phyloP scores from a whole-genome alignment of 2,113 vertebrate genomes.

The Tetrax tetrax region DNA sequence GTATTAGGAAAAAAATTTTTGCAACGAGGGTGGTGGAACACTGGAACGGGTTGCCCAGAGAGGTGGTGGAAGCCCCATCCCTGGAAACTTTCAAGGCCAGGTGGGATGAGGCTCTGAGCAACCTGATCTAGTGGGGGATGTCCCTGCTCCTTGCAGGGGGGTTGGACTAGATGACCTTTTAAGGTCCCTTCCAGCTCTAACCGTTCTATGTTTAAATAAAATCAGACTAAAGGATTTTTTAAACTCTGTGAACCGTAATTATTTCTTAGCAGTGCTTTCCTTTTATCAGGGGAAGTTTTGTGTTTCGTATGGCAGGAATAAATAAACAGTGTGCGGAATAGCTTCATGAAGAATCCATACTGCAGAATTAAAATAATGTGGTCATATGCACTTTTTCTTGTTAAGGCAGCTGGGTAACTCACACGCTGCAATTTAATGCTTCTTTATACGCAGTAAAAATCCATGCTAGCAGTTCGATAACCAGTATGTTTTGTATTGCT shows the following conservation, averaged over 20 bases:
- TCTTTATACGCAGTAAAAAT: slow-evolving; percentile 22
- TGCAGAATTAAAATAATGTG: not conserved
- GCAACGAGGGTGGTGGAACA: too few species aligned
- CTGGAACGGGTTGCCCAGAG: too few species aligned
- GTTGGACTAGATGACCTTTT: too few species aligned
- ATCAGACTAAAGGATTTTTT: not conserved
- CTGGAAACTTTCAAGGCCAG: too few species aligned
- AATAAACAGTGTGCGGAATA: not conserved
- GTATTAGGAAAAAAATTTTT: too few species aligned
- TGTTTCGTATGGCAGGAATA: not conserved
- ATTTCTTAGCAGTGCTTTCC: not conserved
- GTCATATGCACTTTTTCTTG: not conserved
- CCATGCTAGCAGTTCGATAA: not conserved
- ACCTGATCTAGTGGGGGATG: too few species aligned
- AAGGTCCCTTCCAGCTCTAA: too few species aligned
- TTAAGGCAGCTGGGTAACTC: slow-evolving; percentile 2
- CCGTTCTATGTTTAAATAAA: not conserved
- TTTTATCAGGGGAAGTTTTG: not conserved
- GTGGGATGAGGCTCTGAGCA: too few species aligned
- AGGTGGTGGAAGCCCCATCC: too few species aligned
- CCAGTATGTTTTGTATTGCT: slow-evolving; percentile 16
- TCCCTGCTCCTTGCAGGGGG: too few species aligned
- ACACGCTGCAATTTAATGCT: not conserved
- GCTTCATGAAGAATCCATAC: not conserved
- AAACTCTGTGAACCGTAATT: not conserved